A percentile compares a stretch with the other conserved stretches of the same genome.
These are phyloP conservation scores for Oxyura jamaicensis DNA, from an alignment of 2,113 vertebrate species.

Conservation along the genomic window DNA sequence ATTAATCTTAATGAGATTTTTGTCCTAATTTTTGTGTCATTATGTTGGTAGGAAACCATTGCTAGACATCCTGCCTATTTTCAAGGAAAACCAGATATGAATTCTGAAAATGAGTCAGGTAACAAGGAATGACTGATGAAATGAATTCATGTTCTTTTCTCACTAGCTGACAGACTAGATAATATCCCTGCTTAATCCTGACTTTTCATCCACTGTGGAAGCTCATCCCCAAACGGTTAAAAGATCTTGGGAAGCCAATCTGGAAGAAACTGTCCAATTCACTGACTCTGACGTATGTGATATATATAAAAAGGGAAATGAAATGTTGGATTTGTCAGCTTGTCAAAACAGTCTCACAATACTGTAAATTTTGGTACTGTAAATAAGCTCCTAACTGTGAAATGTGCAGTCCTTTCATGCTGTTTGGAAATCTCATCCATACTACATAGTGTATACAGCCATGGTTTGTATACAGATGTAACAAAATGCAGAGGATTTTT, in stretches of 20 bases:
- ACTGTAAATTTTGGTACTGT: not conserved
- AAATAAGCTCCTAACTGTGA: not conserved
- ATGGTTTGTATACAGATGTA: not conserved
- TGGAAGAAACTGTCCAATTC: not conserved
- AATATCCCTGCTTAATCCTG: not conserved
- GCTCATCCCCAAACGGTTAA: not conserved
- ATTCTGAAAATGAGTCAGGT: not conserved
- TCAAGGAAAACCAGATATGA: not conserved
- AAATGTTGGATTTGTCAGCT: not conserved
- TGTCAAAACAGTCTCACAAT: not conserved
- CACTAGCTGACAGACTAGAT: not conserved
- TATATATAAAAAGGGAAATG: not conserved
- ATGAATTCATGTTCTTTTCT: not conserved
- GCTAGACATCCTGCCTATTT: not conserved
- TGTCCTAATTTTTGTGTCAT: not conserved
- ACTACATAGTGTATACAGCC: not conserved
- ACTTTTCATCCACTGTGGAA: not conserved
- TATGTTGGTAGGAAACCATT: not conserved
- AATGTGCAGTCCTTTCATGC: not conserved
- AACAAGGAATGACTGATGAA: not conserved
- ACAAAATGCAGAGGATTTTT: not conserved
- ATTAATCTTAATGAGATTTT: rapidly evolving
- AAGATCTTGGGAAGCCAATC: not conserved
- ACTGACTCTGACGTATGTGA: not conserved
- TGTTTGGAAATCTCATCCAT: not conserved